Evolutionary conservation across 2,888 invertebrate genomes (phyloP).

Genomic region (Tryphoninae sp.): DNA sequence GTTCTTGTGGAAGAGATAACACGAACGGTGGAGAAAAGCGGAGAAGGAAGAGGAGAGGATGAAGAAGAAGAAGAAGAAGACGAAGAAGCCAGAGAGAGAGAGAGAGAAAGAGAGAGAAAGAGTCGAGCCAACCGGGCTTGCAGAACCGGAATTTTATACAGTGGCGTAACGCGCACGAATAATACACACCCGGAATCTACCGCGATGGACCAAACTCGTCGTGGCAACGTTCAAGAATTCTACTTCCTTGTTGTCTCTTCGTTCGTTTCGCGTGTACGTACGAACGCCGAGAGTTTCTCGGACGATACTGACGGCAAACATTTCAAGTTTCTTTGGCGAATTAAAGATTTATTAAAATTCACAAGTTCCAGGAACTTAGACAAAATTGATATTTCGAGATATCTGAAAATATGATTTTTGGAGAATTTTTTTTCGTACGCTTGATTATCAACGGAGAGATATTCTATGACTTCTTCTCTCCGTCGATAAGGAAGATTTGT

Average conservation of each 20-base stretch:
- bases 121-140: constrained; percentile 67
- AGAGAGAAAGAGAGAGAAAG: constrained; percentile 34
- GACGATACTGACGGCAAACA: not conserved
- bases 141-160: constrained; percentile 80
- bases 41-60: constrained; percentile 64
- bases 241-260: constrained; percentile 61
- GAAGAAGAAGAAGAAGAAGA: constrained; percentile 62
- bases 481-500: not conserved
- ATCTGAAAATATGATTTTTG: no score
- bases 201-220: constrained; percentile 60
- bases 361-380: no score
- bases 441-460: not conserved
- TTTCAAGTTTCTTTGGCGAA: no score
- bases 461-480: not conserved
- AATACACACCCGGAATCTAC: constrained; percentile 63
- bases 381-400: no score
- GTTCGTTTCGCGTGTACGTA: constrained; percentile 40
- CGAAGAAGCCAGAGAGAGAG: constrained; percentile 7
- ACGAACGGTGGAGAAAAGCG: constrained; percentile 39
- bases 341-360: no score
- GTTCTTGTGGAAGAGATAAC: constrained; percentile 51
- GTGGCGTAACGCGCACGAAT: constrained; percentile 76
- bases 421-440: no score
- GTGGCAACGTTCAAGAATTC: constrained; percentile 40
- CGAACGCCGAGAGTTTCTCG: constrained; percentile 2